Conservation (phyloP, 2,888 invertebrate genomes). For the Andrena flavipes region DNA sequence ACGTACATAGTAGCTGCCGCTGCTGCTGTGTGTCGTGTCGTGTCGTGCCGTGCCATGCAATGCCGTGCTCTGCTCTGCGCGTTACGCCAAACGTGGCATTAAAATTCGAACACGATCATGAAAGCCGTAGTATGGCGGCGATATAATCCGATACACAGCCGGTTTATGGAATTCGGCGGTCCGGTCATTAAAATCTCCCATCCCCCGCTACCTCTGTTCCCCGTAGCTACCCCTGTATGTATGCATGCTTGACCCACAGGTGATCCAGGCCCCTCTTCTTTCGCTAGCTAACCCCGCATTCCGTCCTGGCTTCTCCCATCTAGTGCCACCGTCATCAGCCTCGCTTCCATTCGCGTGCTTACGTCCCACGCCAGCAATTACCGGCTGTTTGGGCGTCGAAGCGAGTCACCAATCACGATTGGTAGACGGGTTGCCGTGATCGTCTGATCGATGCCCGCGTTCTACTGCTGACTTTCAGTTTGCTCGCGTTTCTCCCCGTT, state of each 20-base stretch:
- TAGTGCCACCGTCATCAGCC: not conserved
- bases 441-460: slow-evolving; percentile 59
- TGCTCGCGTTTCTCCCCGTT: not conserved
- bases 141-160: slow-evolving; percentile 63
- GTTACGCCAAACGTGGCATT: slow-evolving; percentile 67
- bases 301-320: not conserved
- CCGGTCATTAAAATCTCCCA: slow-evolving; percentile 72
- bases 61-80: slow-evolving; percentile 25
- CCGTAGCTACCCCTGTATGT: not conserved
- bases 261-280: slow-evolving; percentile 2
- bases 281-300: not conserved
- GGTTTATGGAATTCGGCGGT: slow-evolving; percentile 69
- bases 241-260: not conserved
- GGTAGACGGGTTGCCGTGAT: slow-evolving; percentile 53
- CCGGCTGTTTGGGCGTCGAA: slow-evolving; percentile 51
- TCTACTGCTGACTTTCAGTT: not conserved
- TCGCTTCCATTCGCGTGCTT: not conserved
- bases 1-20: not conserved
- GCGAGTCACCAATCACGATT: slow-evolving; percentile 56
- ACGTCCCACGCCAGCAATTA: slow-evolving; percentile 55
- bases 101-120: slow-evolving; percentile 78
- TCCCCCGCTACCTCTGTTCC: slow-evolving; percentile 6
- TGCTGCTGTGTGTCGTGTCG: not conserved
- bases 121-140: slow-evolving; percentile 64
- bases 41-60: not conserved